Conservation (phyloP, 2,113 vertebrate genomes). For the Heterochromis multidens region DNA sequence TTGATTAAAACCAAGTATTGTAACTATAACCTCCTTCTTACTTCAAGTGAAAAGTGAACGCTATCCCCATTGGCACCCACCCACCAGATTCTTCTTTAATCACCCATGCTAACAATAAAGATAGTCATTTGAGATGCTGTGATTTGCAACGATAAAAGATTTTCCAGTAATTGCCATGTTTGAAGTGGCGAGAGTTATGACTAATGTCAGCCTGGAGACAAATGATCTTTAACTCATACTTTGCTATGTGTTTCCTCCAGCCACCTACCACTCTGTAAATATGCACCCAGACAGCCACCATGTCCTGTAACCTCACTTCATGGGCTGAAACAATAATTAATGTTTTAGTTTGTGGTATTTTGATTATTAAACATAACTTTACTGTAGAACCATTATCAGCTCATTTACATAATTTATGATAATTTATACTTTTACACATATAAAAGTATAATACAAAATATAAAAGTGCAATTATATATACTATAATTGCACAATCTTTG, state of each 20-base stretch:
- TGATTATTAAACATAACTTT: neutral
- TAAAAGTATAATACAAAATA: too few relatives aligned
- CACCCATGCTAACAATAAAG: neutral
- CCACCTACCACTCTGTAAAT: neutral
- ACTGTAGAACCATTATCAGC: neutral
- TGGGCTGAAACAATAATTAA: too few relatives aligned
- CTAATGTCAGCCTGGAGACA: neutral
- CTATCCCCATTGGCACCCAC: neutral
- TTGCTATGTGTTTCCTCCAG: neutral
- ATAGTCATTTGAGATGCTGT: too few relatives aligned
- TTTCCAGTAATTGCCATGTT: accelerated
- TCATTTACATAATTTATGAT: neutral
- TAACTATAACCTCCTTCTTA: neutral
- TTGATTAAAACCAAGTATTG: neutral
- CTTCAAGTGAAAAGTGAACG: neutral
- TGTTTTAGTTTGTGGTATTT: neutral
- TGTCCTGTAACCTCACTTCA: too few relatives aligned
- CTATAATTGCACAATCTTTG: neutral
- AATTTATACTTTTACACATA: too few relatives aligned
- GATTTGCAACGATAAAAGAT: neutral
- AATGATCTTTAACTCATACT: neutral
- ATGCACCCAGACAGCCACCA: too few relatives aligned
- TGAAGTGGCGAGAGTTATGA: neutral
- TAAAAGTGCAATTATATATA: too few relatives aligned
- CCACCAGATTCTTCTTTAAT: neutral